phyloP scores from a whole-genome alignment of 2,888 invertebrate genomes.

The Eumerus sabulonum region DNA sequence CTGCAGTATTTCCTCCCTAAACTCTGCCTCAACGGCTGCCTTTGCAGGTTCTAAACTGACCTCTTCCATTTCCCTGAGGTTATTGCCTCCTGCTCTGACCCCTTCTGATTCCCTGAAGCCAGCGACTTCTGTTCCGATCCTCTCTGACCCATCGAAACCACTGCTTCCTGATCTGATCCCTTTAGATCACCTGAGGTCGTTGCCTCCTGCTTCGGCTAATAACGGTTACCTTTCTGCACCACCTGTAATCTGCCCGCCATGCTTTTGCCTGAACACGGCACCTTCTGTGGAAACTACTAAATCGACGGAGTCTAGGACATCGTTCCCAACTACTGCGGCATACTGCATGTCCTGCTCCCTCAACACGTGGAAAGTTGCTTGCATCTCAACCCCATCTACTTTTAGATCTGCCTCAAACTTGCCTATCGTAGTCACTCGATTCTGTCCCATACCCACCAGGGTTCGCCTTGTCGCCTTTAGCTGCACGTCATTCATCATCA shows the following conservation, averaged over 20 bases:
- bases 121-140: no score
- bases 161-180: no score
- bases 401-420: not conserved
- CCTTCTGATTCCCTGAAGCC: not conserved
- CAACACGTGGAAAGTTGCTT: slow-evolving; percentile 11
- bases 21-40: no score
- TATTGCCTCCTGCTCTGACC: no score
- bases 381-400: not conserved
- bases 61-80: no score
- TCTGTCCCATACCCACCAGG: slow-evolving; percentile 5
- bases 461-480: no score
- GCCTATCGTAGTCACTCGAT: not conserved
- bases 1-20: not conserved
- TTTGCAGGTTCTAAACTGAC: not conserved
- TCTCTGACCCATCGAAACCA: no score
- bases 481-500: not conserved
- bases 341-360: slow-evolving; percentile 17
- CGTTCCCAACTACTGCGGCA: slow-evolving; percentile 7
- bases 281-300: not conserved
- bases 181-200: no score
- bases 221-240: no score
- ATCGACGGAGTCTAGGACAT: slow-evolving; percentile 4
- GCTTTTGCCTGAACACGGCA: slow-evolving; percentile 1
- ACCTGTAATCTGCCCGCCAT: not conserved
- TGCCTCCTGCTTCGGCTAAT: no score